Evolutionary conservation across 2,797 vertebrate species (phyloP), one percentile per base, ranked within the genome.

Genomic region (Labeo calbasu): DNA sequence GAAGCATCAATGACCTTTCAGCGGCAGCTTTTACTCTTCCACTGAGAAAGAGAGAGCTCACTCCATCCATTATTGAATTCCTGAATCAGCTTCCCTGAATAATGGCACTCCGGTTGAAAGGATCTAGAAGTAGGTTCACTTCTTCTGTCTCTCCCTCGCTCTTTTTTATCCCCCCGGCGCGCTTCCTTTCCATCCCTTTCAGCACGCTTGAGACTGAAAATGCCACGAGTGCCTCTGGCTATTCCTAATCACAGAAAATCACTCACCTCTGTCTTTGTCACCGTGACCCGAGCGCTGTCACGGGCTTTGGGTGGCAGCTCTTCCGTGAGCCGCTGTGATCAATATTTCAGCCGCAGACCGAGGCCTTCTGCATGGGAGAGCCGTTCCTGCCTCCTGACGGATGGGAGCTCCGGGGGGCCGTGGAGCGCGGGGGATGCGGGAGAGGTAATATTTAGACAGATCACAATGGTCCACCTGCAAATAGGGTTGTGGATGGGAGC

Each of bases 381-480:
- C 48, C 46, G 28, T 36, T 83, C 21, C 77, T 50, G 63, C 51
- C 61, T 76, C 59, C 75, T 63, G 75, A 84, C 28, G 43, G 65
- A 78, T 79, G 63, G 40, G 72, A 57, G 28, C 36, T 21, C 63
- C 2, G 8, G 72, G 68, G 68, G 70, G 50, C 21, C 32, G 32
- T 66, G 50, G 46, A 68, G 71, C n/a, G 1, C 14, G 5, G 21
- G 50, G 59, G 70, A 78, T 36, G 72, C 36, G 55, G 77, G 63
- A 86, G 86, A 40, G 72, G 87, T 88, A 82, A 85, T 85, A 89
- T 87, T 87, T 89, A 82, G 81, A 89, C 83, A 84, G 86, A 89
- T 87, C 84, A 79, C 85, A 88, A 77, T 12, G 43, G 81, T 65
- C 84, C 84, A 86, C 83, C 83, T 85, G 65, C 75, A 79, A 73